Base-by-base conservation (phyloP, 1,140 invertebrate genomes). In the Heliconius eleuchia region DNA sequence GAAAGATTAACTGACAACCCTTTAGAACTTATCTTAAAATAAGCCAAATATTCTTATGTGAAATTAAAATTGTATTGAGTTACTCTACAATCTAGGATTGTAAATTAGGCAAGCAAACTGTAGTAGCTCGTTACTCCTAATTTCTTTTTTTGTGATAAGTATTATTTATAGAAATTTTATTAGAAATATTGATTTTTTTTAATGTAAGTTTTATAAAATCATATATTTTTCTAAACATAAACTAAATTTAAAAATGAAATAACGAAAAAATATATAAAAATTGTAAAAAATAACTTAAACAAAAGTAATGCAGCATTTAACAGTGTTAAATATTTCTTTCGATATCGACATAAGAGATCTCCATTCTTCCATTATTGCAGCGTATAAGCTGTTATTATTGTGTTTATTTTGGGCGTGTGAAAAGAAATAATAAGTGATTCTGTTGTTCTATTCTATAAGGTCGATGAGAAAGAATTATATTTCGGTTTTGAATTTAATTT, bases 1-100 rank as follows among this genome's bases (percentile, higher is more conserved):
- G 71, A 80, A 74, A 80, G 78, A 83, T 85, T 88, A 85, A 78
- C 18, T 50, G 71, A 73, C 42, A 71, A 30, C 23, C 57, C 9
- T 3, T 71, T 16, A n/a, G 66, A 8, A 30, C 1, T 66, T 23
- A 66, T 7, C 8, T n/a, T 34, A 60, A 70, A 46, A 46, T 46
- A 18, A 52, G 16, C 34, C 2, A 3, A 34, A 34, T 52, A 52
- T 52, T 4, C 18, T 52, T 57, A n/a, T 23, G 55, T 18, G 6
- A n/a, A n/a, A 57, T n/a, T 57, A 23, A 19, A 18, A 23, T 52
- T 52, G 16, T 18, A 52, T 5, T 19, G 50, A 19, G 18, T 19
- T 52, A 19, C 7, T 4, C 30, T 34, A 34, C 30, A 34, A 34
- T 34, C 30, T 34, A 46, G 16, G 42, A 46, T 46, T 46, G 42